Evolutionary conservation across 2,797 vertebrate genomes (phyloP), one percentile per base, ranked within the genome.

Genomic region (Enteromius trimaculatus): DNA sequence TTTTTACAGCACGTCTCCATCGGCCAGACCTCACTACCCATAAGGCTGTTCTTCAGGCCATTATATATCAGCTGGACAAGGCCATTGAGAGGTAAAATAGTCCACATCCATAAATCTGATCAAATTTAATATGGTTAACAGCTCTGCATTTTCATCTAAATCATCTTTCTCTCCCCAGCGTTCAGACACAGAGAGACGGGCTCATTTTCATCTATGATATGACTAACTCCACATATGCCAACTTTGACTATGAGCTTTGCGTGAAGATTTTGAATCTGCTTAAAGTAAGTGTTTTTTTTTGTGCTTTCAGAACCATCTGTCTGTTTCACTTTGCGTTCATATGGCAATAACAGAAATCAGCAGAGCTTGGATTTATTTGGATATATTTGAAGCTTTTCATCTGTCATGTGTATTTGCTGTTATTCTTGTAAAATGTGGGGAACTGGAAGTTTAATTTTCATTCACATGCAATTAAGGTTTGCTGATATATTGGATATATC

Each of bases 141-240:
- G 11, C 79, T 19, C 3, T 13, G 9, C 44, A 65, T 65, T 44
- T 42, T 80, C 23, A 74, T 74, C 49, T 80, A 11, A 31, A 53
- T 31, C 34, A 47, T 49, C 31, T 70, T 55, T 76, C 81, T 37
- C 39, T 64, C 8, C 64, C 3, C 83, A 96, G 96, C 90, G 19
- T 92, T 82, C 94, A 96, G 92, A 96, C 96, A 68, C 96, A 96
- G 90, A 92, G 92, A 89, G 96, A 96, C 5, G 96, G 96, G 19
- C 95, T 96, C 31, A 92, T 96, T 90, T 96, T 96, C 90, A 96
- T 96, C 92, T 96, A 96, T 80, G 96, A 96, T 90, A 96, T 96
- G 96, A 96, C 95, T 83, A 95, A 94, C 90, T 96, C 96, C 77
- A 94, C 90, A 65, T 96, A 96, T 70, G 90, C 91, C 82, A 96